Percentiles rank a stretch among this genome's conserved stretches.
Evolutionary conservation across 2,888 invertebrate genomes (phyloP).

Genomic region (Aspidiotus destructor): DNA sequence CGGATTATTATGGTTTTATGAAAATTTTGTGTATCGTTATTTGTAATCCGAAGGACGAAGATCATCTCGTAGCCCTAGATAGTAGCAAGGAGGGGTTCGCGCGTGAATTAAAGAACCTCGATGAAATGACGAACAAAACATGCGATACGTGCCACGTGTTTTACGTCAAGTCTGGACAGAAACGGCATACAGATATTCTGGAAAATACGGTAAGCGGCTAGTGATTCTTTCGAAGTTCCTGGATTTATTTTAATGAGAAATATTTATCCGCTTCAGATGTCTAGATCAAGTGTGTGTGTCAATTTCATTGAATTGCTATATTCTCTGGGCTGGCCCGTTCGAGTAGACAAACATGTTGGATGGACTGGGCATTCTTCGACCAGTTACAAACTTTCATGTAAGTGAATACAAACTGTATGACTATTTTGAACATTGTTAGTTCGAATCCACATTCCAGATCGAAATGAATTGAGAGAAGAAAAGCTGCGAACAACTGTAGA

Average conservation of each 20-base stretch:
- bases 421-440: neutral
- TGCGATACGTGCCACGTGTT: constrained; percentile 89
- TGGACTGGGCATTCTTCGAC: constrained; percentile 76
- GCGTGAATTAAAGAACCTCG: constrained; percentile 68
- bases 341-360: constrained; percentile 74
- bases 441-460: neutral
- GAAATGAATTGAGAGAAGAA: neutral
- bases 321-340: constrained; percentile 81
- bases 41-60: neutral
- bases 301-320: constrained; percentile 52
- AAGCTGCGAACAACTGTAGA: too few relatives aligned
- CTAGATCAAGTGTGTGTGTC: constrained; percentile 43
- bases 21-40: neutral
- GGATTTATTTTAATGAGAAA: neutral
- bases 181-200: constrained; percentile 66
- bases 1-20: too few relatives aligned
- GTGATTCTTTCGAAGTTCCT: neutral
- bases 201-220: constrained; percentile 55
- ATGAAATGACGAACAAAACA: constrained; percentile 75
- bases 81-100: constrained; percentile 37
- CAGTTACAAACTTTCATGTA: constrained; percentile 35
- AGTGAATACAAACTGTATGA: constrained; percentile 19
- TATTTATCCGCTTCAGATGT: constrained; percentile 40
- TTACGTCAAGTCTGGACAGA: constrained; percentile 82
- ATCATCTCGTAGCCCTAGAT: constrained; percentile 11